Conservation (phyloP, 2,113 vertebrate species). For the Saccopteryx leptura region DNA sequence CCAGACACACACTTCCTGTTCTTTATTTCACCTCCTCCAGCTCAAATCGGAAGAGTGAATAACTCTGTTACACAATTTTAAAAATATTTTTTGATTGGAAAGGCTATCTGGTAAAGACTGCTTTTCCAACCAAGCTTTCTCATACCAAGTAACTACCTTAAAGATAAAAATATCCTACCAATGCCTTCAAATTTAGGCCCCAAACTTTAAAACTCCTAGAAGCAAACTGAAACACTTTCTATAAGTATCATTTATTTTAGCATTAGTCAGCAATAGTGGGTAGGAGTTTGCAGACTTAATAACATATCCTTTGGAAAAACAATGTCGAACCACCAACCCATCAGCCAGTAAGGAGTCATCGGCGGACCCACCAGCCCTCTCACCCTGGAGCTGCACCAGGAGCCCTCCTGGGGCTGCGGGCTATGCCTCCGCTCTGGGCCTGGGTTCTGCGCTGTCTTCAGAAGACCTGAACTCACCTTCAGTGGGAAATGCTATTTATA, state of each 20-base stretch:
- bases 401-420: background rate
- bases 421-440: background rate
- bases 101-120: background rate
- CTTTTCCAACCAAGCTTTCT: conserved; percentile 50
- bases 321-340: background rate
- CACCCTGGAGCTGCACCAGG: background rate
- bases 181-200: background rate
- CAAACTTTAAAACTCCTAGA: background rate
- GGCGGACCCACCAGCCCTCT: background rate
- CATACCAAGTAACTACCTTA: background rate
- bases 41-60: background rate
- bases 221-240: conserved; percentile 17
- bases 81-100: background rate
- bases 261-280: background rate
- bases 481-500: background rate
- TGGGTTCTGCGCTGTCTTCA: background rate
- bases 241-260: background rate
- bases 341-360: background rate
- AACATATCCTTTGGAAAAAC: conserved; percentile 16
- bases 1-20: background rate
- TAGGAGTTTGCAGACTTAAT: conserved; percentile 1
- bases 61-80: background rate
- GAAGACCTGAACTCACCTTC: conserved; percentile 18
- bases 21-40: background rate
- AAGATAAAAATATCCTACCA: background rate